phyloP scores from a whole-genome alignment of 2,888 invertebrate genomes.

The Drosophila lutescens region DNA sequence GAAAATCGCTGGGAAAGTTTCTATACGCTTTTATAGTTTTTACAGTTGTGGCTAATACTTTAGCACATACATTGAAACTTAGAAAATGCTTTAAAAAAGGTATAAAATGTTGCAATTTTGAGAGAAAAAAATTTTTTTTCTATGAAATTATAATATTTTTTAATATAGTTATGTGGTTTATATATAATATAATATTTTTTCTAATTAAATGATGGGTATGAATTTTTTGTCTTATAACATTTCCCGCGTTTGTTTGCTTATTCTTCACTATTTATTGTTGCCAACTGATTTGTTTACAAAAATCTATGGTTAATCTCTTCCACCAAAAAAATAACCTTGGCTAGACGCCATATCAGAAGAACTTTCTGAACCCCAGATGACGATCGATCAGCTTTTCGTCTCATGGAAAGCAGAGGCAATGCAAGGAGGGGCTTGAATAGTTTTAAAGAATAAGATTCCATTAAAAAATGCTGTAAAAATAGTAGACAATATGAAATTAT shows the following conservation, averaged over 20 bases:
- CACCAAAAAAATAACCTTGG: neutral
- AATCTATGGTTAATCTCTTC: neutral
- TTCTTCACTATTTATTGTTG: neutral
- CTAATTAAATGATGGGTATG: too few species aligned
- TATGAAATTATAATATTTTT: too few species aligned
- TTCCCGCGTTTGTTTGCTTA: neutral
- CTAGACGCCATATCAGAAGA: slow-evolving; percentile 15
- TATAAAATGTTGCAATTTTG: too few species aligned
- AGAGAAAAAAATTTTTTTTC: too few species aligned
- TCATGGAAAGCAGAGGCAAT: slow-evolving; percentile 16
- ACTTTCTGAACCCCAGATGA: neutral
- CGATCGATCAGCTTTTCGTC: slow-evolving; percentile 14
- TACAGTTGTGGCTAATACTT: neutral
- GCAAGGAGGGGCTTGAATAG: slow-evolving; percentile 3
- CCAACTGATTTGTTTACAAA: slow-evolving; percentile 2
- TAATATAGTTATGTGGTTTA: too few species aligned
- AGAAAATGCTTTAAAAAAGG: too few species aligned
- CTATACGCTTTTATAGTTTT: neutral
- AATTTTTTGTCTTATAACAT: neutral
- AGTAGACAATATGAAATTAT: too few species aligned
- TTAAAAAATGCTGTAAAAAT: too few species aligned
- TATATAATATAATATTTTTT: too few species aligned
- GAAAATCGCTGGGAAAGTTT: neutral
- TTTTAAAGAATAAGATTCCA: neutral
- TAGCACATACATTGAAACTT: neutral